These are phyloP conservation scores for Pheosia gnoma DNA, from an alignment of 2,888 invertebrate genomes.

Conservation along the genomic window DNA sequence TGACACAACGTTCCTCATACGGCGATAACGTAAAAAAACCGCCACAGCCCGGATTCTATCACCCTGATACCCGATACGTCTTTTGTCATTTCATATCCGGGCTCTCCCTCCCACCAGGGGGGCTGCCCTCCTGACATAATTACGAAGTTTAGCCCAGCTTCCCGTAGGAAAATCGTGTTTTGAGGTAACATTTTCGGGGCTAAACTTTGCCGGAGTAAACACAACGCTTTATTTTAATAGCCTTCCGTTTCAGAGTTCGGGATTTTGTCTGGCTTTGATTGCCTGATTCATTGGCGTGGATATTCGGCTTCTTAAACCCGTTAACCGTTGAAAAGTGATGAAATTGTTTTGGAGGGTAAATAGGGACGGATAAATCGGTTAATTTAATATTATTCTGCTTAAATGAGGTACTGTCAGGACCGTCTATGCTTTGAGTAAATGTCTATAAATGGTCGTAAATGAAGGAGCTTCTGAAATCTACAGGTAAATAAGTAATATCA, in stretches of 20 bases:
- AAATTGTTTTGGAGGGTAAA: constrained; percentile 4
- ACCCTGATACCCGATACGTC: constrained; percentile 57
- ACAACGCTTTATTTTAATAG: constrained; percentile 34
- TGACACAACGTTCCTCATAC: constrained; percentile 27
- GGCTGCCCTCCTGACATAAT: constrained; percentile 54
- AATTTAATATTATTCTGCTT: not conserved
- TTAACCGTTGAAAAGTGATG: not conserved
- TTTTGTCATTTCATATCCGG: constrained; percentile 69
- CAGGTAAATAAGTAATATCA: too few relatives aligned
- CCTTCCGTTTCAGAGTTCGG: constrained; percentile 17
- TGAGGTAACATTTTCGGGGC: constrained; percentile 12
- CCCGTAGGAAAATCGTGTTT: constrained; percentile 17
- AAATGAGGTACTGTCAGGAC: not conserved
- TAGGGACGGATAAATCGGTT: not conserved
- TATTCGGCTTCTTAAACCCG: constrained; percentile 2
- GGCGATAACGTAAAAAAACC: constrained; percentile 31
- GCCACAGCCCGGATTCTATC: constrained; percentile 39
- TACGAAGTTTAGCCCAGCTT: constrained; percentile 50
- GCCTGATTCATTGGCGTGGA: constrained; percentile 7
- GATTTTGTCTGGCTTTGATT: constrained; percentile 11
- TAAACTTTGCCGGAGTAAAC: constrained; percentile 14
- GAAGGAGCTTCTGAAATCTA: too few relatives aligned
- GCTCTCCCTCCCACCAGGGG: constrained; percentile 14
- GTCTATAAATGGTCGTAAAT: too few relatives aligned
- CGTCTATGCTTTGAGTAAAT: not conserved